Percentiles rank a stretch among this genome's conserved stretches.
phyloP scores from a whole-genome alignment of 1,140 invertebrate genomes.

The Homarus americanus region DNA sequence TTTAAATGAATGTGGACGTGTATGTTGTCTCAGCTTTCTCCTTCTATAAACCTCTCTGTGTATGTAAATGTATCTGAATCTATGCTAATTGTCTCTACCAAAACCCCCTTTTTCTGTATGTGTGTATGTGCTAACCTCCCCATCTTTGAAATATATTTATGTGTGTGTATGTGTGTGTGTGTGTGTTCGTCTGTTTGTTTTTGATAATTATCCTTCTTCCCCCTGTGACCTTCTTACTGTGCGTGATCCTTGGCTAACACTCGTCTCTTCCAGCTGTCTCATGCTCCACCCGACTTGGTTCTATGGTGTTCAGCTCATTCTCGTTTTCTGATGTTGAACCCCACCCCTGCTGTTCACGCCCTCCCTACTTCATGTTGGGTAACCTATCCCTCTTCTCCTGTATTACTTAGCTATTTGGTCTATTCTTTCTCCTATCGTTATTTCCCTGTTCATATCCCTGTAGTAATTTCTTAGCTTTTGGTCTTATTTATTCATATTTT shows the following conservation, averaged over 20 bases:
- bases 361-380: conserved; percentile 22
- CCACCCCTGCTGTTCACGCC: background rate
- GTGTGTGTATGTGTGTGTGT: background rate
- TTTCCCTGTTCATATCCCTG: background rate
- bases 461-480: background rate
- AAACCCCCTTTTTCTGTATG: background rate
- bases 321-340: conserved; percentile 42
- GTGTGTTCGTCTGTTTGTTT: background rate
- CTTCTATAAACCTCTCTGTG: no score
- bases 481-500: background rate
- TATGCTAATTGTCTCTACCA: no score
- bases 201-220: no score
- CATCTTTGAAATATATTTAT: background rate
- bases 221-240: no score
- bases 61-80: no score
- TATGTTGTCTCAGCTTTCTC: background rate
- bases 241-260: background rate
- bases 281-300: conserved; percentile 38
- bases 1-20: background rate
- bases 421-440: background rate
- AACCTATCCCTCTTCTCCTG: background rate
- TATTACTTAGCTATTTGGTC: background rate
- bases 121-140: background rate
- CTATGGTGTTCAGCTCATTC: conserved; percentile 50
- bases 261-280: conserved; percentile 22